Conservation (phyloP, 2,888 invertebrate genomes). For the Onthophagus sagittarius region DNA sequence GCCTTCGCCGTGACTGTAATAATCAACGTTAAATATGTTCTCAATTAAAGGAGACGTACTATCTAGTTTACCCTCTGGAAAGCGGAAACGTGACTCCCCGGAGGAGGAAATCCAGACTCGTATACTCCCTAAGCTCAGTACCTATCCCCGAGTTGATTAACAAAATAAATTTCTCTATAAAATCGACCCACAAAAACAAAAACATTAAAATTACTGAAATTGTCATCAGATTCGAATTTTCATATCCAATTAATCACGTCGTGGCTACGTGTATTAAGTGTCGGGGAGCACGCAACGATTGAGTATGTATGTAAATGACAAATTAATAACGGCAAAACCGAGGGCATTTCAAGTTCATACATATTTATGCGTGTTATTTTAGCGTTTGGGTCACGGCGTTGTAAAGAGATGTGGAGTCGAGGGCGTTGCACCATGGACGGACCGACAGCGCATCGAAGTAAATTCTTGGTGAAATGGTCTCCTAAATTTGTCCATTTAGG, state of each 20-base stretch:
- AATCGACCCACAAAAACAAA: neutral
- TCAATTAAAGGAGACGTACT: conserved; percentile 9
- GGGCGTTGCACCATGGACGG: neutral
- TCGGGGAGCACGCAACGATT: neutral
- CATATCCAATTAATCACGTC: neutral
- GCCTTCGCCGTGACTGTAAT: neutral
- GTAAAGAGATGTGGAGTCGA: conserved; percentile 17
- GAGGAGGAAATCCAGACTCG: neutral
- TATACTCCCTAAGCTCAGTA: neutral
- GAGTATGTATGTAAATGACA: conserved; percentile 6
- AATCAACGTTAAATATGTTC: conserved; percentile 9
- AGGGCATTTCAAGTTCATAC: conserved; percentile 10
- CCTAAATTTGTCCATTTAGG: conserved; percentile 21
- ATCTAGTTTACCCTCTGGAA: conserved; percentile 1
- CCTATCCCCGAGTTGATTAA: neutral
- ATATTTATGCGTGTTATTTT: conserved; percentile 11
- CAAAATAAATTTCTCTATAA: neutral
- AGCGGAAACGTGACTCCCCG: conserved; percentile 3
- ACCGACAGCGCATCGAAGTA: conserved; percentile 3
- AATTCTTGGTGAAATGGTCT: conserved; percentile 5
- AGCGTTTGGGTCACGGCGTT: conserved; percentile 7
- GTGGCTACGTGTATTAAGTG: neutral
- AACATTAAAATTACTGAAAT: neutral
- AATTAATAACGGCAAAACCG: conserved; percentile 6
- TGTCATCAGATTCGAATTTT: neutral